These are phyloP conservation scores for Oasisia sp. DNA, from an alignment of 2,888 invertebrate species.

Conservation along the genomic window DNA sequence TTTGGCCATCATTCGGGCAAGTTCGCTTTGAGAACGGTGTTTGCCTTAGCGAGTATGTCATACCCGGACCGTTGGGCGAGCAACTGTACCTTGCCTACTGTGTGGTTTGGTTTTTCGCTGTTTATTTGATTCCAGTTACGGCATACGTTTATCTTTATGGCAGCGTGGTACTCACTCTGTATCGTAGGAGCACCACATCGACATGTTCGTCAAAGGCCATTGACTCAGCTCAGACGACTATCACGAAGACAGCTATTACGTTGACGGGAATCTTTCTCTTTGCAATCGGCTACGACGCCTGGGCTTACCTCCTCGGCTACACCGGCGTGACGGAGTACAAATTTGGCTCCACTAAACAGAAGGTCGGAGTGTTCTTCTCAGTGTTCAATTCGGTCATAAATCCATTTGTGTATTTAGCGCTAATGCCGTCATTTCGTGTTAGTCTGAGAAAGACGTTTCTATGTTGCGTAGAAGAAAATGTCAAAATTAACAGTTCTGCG, in stretches of 20 bases:
- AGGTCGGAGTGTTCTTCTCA: slow-evolving; percentile 22
- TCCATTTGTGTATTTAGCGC: slow-evolving; percentile 8
- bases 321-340: slow-evolving; percentile 18
- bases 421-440: slow-evolving; percentile 23
- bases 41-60: neutral
- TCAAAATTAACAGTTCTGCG: neutral
- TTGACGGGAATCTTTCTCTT: slow-evolving; percentile 20
- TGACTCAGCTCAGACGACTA: slow-evolving; percentile 4
- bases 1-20: neutral
- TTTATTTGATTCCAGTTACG: neutral
- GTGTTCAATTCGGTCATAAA: slow-evolving; percentile 22
- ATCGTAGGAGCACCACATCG: neutral
- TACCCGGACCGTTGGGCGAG: neutral
- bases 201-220: neutral
- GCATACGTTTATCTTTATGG: slow-evolving; percentile 21
- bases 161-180: neutral
- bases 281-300: slow-evolving; percentile 23
- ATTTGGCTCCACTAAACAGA: slow-evolving; percentile 22
- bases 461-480: neutral
- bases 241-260: slow-evolving; percentile 20
- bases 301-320: slow-evolving; percentile 22
- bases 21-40: neutral
- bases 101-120: slow-evolving; percentile 4
- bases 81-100: neutral
- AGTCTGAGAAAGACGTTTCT: neutral